phyloP scores from a whole-genome alignment of 2,113 vertebrate species.

The Martes martes region DNA sequence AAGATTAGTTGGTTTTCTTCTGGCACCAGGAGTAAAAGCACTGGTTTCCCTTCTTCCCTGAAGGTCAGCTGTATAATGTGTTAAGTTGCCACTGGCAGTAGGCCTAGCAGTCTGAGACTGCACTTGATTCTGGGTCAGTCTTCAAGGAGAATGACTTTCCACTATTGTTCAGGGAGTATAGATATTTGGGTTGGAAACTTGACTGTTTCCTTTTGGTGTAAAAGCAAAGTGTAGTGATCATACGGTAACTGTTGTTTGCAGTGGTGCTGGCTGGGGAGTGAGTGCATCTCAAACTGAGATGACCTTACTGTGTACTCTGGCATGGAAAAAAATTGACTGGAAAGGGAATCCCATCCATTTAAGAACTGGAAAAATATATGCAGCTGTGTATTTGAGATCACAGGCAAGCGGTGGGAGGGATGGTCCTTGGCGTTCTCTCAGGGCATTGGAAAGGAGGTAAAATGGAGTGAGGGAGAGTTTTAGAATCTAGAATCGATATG shows the following conservation, averaged over 20 bases:
- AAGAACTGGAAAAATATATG: neutral
- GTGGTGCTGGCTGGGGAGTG: neutral
- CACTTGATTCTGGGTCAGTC: conserved; percentile 46
- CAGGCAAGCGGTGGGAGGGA: neutral
- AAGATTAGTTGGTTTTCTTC: conserved; percentile 52
- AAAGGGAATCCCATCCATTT: conserved; percentile 13
- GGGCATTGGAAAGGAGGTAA: neutral
- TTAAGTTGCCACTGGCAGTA: conserved; percentile 56
- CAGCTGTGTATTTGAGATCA: conserved; percentile 18
- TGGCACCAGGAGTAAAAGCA: conserved; percentile 14
- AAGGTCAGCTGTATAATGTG: conserved; percentile 43
- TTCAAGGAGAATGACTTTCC: conserved; percentile 49
- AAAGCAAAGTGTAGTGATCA: conserved; percentile 43
- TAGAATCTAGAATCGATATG: neutral
- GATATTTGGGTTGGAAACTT: conserved; percentile 53
- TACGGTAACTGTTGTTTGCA: conserved; percentile 23
- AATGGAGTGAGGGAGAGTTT: neutral
- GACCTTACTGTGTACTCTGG: conserved; percentile 7
- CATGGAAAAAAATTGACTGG: conserved; percentile 19
- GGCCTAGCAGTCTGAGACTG: conserved; percentile 42
- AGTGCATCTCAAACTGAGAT: conserved; percentile 26
- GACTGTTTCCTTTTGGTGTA: conserved; percentile 25
- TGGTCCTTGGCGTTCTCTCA: conserved; percentile 4
- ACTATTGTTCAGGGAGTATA: conserved; percentile 40
- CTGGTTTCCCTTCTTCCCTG: conserved; percentile 47